phyloP scores from a whole-genome alignment of 1,140 invertebrate genomes.

The Bacillus rossius region DNA sequence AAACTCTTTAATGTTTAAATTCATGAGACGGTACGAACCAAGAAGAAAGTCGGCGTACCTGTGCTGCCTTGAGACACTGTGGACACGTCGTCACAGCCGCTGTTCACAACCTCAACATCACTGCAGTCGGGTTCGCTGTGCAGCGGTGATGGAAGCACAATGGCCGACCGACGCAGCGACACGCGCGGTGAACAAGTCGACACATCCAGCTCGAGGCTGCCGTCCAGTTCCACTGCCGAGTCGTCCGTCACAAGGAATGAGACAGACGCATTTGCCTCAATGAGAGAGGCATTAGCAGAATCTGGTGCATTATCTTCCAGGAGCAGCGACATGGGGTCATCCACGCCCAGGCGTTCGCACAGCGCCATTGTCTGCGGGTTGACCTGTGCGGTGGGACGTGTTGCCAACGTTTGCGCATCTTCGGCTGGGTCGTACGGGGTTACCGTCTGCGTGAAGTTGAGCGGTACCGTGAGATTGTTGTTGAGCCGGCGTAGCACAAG shows the following conservation, averaged over 20 bases:
- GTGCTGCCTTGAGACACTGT: no score
- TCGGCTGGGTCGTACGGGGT: constrained; percentile 51
- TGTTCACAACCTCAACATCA: no score
- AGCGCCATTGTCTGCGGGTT: constrained; percentile 81
- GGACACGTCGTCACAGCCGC: no score
- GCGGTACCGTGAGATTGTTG: constrained; percentile 59
- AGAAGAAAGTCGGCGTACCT: no score
- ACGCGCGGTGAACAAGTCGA: no score
- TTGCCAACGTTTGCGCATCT: constrained; percentile 19
- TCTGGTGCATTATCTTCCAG: constrained; percentile 20
- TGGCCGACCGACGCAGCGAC: background rate
- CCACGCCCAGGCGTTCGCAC: constrained; percentile 72
- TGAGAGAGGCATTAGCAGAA: no score
- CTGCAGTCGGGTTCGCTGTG: background rate
- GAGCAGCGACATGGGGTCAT: constrained; percentile 61
- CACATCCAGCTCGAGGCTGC: no score
- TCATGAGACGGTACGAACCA: no score
- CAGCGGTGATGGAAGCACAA: background rate
- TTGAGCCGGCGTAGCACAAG: constrained; percentile 59
- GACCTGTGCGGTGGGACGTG: constrained; percentile 38
- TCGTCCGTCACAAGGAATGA: no score
- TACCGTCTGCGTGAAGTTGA: constrained; percentile 72
- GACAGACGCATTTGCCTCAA: background rate
- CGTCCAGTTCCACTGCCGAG: no score
- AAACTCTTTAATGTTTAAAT: no score